Evolutionary conservation across 2,888 invertebrate species (phyloP), one percentile per base, ranked within the genome.

Genomic region (Polyommatus iphigenia): DNA sequence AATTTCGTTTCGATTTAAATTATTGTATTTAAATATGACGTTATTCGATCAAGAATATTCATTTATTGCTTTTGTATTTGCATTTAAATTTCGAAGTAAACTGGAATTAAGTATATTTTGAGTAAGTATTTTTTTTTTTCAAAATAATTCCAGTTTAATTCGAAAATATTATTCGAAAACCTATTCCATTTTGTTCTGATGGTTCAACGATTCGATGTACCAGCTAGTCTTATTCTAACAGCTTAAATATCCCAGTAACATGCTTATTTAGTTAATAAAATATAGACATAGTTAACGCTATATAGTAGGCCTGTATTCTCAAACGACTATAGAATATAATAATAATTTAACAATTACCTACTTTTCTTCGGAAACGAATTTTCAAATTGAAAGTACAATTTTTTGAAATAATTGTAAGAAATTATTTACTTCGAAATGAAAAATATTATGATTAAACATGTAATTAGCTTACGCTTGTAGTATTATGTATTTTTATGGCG

Each of bases 221-320:
- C 85, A 85, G 86, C 91, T 91, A 91, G 91, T 91, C 90, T 86
- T 81, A 80, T 80, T 80, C 78, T 81, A 80, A 79, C 81, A 81
- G 79, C 81, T 80, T 78, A 78, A 81, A 24, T 73, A 46, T 75
- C 50, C 75, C 50, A 50, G 50, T 24, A 54, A 75, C 29, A 29
- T 50, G 75, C 75, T 50, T 50, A 75, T 75, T 24, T 54, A 75
- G 50, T 29, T 15, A 10, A 29, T 73, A 24, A 54, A n/a, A n/a
- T n/a, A 75, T 75, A 75, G 50, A 29, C 15, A 29, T 75, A 75
- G 54, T 29, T 50, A 29, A 75, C 18, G 24, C 75, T 75, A 54
- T 75, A 54, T 75, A 18, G 15, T 75, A 75, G 75, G 54, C 50
- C 54, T 75, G 15, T 75, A 54, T 54, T 75, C 75, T 54, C 54